These are phyloP conservation scores for Dicyrtomina minuta DNA, from an alignment of 2,888 invertebrate genomes.

Conservation along the genomic window DNA sequence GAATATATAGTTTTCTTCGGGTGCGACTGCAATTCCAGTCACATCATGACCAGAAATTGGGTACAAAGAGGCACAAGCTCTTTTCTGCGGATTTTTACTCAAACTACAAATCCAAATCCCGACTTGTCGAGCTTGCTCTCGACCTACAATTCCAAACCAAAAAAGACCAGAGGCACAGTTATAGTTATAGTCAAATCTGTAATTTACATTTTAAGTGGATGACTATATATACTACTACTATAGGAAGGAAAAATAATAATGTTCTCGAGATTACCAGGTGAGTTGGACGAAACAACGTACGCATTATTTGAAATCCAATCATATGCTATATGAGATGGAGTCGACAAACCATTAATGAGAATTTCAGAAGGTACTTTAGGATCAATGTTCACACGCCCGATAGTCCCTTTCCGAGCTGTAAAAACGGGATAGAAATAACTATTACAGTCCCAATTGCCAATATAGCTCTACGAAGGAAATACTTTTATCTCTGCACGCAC, in stretches of 20 bases:
- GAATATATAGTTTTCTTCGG: conserved; percentile 27
- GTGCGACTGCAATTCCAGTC: conserved; percentile 17
- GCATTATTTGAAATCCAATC: conserved; percentile 78
- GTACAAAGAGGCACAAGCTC: conserved; percentile 19
- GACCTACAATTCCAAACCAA: conserved; percentile 11
- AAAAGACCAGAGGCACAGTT: background rate
- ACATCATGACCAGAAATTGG: conserved; percentile 26
- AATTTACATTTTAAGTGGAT: too few relatives aligned
- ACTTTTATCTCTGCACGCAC: too few relatives aligned
- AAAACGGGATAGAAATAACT: background rate
- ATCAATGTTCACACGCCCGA: conserved; percentile 16
- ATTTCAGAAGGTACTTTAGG: conserved; percentile 1
- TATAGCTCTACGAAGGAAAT: background rate
- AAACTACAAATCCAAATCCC: conserved; percentile 26
- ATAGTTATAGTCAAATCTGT: too few relatives aligned
- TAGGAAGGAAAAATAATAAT: too few relatives aligned
- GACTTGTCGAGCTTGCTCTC: conserved; percentile 7
- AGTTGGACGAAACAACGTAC: conserved; percentile 72
- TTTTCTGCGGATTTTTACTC: conserved; percentile 1
- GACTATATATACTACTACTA: background rate
- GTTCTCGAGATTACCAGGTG: too few relatives aligned
- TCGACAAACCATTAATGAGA: conserved; percentile 62
- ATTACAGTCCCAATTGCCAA: too few relatives aligned
- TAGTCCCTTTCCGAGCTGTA: conserved; percentile 20
- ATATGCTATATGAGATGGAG: conserved; percentile 73